phyloP scores from a whole-genome alignment of 1,140 invertebrate genomes.

The Goniozus legneri region DNA sequence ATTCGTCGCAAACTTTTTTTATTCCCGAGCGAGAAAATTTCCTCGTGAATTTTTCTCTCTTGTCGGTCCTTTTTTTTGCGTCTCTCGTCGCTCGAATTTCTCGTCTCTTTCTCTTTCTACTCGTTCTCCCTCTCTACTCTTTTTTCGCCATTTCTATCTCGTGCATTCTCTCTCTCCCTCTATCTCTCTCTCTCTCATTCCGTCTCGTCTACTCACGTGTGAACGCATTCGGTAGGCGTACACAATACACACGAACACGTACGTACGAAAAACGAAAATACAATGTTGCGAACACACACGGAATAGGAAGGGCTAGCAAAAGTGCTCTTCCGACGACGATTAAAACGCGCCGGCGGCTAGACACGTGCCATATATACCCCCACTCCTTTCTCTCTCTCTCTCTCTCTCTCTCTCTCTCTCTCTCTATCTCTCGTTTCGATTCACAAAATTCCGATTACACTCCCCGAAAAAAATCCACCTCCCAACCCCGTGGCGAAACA shows the following conservation, averaged over 20 bases:
- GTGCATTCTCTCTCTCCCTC: background rate
- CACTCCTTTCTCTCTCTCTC: slow-evolving; percentile 1
- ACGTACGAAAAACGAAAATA: slow-evolving; percentile 1
- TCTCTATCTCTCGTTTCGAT: background rate
- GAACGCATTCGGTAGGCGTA: background rate
- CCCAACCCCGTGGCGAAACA: too few species aligned
- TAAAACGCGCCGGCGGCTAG: slow-evolving; percentile 35
- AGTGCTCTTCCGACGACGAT: slow-evolving; percentile 23
- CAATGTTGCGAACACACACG: background rate
- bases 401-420: background rate
- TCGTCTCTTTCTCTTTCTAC: background rate
- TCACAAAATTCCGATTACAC: background rate
- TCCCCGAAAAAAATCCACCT: too few species aligned
- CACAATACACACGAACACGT: slow-evolving; percentile 1
- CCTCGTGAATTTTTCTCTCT: too few species aligned
- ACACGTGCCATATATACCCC: slow-evolving; percentile 28
- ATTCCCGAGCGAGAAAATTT: too few species aligned
- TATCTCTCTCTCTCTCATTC: background rate
- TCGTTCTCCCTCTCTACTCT: background rate
- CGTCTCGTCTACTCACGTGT: background rate
- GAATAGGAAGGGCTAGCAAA: slow-evolving; percentile 11
- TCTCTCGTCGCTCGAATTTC: background rate
- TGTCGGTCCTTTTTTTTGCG: background rate
- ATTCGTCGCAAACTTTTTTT: too few species aligned
- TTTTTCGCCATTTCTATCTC: background rate